Evolutionary conservation across 2,113 vertebrate genomes (phyloP).

Genomic region (Falcunculus frontatus): DNA sequence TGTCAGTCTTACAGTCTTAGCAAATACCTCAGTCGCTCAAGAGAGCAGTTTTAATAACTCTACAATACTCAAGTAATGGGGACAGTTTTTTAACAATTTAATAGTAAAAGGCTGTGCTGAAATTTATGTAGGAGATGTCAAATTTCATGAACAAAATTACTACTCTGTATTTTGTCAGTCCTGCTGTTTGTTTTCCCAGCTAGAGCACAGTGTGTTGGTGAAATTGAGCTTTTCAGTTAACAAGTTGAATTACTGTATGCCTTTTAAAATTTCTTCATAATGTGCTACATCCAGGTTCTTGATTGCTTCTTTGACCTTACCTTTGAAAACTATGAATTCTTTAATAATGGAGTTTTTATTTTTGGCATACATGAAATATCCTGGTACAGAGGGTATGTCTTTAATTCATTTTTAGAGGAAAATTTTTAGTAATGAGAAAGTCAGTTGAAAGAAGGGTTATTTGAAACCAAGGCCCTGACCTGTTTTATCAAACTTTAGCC

Average conservation of each 20-base stretch:
- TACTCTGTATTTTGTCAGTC: background rate
- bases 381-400: background rate
- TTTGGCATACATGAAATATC: background rate
- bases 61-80: background rate
- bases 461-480: background rate
- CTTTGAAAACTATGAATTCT: background rate
- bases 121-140: background rate
- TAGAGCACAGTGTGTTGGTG: background rate
- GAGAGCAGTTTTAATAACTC: background rate
- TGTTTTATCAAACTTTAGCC: background rate
- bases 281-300: background rate
- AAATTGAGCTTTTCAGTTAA: background rate
- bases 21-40: background rate
- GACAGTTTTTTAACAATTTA: background rate
- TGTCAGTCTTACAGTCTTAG: background rate
- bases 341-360: background rate
- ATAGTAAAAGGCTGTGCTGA: background rate
- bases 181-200: background rate
- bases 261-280: background rate
- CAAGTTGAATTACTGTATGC: background rate
- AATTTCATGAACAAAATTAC: background rate
- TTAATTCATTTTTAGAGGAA: background rate
- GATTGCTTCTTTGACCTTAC: background rate
- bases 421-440: background rate
- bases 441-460: background rate